Percentiles rank a stretch among this genome's conserved stretches.
These are phyloP conservation scores for Caenorhabditis virilis DNA, from an alignment of 2,888 invertebrate species.

Conservation along the genomic window DNA sequence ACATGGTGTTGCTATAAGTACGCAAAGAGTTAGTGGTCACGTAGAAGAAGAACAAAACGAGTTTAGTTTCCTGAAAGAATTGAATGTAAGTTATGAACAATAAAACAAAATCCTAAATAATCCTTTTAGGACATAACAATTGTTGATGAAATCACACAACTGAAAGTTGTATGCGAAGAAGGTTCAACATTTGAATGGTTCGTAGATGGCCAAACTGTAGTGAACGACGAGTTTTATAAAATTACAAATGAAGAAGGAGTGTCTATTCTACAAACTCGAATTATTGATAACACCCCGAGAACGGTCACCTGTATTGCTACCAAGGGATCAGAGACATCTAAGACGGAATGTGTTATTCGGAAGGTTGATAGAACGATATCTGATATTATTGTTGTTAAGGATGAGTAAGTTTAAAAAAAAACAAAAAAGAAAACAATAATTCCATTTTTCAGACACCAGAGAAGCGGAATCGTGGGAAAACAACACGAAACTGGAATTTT, in stretches of 20 bases:
- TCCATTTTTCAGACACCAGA: not conserved
- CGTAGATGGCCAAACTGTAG: slow-evolving; percentile 7
- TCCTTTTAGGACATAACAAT: slow-evolving; percentile 17
- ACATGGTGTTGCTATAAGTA: slow-evolving; percentile 20
- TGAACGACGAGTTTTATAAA: slow-evolving; percentile 20
- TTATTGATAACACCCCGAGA: not conserved
- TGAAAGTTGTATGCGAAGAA: slow-evolving; percentile 34
- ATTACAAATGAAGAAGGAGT: slow-evolving; percentile 6
- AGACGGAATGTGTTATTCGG: slow-evolving; percentile 8
- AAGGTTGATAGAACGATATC: slow-evolving; percentile 14
- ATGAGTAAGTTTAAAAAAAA: too few relatives aligned
- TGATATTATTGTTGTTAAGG: slow-evolving; percentile 14
- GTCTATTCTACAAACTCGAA: slow-evolving; percentile 18
- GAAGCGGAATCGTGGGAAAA: slow-evolving; percentile 12
- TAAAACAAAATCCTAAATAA: not conserved
- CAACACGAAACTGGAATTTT: slow-evolving; percentile 2
- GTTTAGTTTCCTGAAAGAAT: slow-evolving; percentile 19
- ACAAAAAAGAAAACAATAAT: slow-evolving; percentile 1
- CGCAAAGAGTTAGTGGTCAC: slow-evolving; percentile 8
- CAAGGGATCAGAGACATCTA: not conserved
- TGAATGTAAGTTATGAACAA: slow-evolving; percentile 16
- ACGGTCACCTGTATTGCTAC: slow-evolving; percentile 9
- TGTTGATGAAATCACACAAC: slow-evolving; percentile 30
- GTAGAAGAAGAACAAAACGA: not conserved
- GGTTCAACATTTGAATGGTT: slow-evolving; percentile 18